Evolutionary conservation across 2,113 vertebrate species (phyloP).

Genomic region (Elaphurus davidianus): DNA sequence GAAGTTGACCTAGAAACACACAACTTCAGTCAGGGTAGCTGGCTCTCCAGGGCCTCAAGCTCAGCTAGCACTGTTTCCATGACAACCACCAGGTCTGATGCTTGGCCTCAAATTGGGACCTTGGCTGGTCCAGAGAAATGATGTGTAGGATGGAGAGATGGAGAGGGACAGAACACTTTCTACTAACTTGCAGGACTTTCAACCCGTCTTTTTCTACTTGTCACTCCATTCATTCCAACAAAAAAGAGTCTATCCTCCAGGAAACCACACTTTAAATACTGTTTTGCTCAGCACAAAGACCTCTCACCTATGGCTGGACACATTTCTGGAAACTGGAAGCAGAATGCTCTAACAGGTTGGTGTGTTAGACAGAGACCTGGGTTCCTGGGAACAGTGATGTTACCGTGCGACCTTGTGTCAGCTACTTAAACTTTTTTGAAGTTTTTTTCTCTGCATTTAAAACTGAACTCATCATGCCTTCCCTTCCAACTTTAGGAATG

Average conservation of each 20-base stretch:
- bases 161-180: neutral
- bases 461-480: constrained; percentile 47
- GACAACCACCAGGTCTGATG: neutral
- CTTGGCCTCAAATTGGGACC: neutral
- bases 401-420: constrained; percentile 8
- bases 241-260: neutral
- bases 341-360: neutral
- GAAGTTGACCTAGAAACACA: constrained; percentile 29
- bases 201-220: neutral
- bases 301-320: neutral
- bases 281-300: neutral
- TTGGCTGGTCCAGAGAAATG: neutral
- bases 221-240: neutral
- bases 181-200: neutral
- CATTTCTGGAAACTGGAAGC: neutral
- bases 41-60: neutral
- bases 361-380: neutral
- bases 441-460: constrained; percentile 49
- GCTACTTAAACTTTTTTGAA: constrained; percentile 39
- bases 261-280: neutral
- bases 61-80: neutral
- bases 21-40: neutral
- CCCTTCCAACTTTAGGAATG: constrained; percentile 17
- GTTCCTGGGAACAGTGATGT: neutral
- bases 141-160: neutral